Percentiles rank a stretch among this genome's conserved stretches.
Conservation (phyloP, 1,140 invertebrate genomes). For the Lepidurus couesii region DNA sequence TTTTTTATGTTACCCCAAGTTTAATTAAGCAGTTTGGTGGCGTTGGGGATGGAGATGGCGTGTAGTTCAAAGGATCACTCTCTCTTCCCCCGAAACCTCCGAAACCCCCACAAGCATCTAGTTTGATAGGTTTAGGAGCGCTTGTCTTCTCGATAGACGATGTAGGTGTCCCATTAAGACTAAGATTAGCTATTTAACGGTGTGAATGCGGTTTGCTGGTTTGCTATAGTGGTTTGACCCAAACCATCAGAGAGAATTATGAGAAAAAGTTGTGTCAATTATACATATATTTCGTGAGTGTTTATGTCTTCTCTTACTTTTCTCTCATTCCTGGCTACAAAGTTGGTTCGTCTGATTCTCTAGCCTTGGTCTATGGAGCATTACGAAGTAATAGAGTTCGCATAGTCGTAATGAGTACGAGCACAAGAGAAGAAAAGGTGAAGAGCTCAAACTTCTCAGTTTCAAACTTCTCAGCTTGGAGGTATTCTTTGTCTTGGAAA, state of each 20-base stretch:
- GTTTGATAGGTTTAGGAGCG: neutral
- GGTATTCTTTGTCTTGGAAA: neutral
- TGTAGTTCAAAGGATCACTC: neutral
- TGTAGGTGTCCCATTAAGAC: neutral
- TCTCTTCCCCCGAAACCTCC: neutral
- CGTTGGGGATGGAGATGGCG: neutral
- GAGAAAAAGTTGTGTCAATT: neutral
- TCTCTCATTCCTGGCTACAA: too few relatives aligned
- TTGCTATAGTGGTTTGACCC: neutral
- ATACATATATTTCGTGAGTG: neutral
- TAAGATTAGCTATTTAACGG: neutral
- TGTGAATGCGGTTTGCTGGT: neutral
- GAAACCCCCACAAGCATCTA: neutral
- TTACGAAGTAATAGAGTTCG: too few relatives aligned
- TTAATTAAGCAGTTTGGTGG: slow-evolving; percentile 14
- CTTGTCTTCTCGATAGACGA: neutral
- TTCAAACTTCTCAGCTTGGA: too few relatives aligned
- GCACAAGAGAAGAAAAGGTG: too few relatives aligned
- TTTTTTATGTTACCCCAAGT: neutral
- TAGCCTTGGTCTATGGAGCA: too few relatives aligned
- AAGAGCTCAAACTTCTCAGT: too few relatives aligned
- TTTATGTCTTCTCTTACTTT: too few relatives aligned
- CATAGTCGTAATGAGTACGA: too few relatives aligned
- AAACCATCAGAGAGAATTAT: neutral
- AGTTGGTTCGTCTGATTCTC: too few relatives aligned